These are phyloP conservation scores for Danio rerio DNA, from an alignment of 2,113 vertebrate genomes.

Conservation along the genomic window DNA sequence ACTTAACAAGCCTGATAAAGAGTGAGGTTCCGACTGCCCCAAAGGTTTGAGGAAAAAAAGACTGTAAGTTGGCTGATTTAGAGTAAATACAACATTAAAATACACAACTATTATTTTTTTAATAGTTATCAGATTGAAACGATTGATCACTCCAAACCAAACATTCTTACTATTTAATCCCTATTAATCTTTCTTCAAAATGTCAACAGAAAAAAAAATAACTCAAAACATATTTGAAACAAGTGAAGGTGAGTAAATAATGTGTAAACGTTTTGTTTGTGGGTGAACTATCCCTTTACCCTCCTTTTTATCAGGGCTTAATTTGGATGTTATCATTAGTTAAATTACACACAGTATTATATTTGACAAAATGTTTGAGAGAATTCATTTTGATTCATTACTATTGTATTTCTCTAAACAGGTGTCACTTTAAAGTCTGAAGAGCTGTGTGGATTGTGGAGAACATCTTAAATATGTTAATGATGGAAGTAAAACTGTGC, in stretches of 20 bases:
- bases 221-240: no score
- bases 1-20: constrained; percentile 71
- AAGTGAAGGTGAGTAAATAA: no score
- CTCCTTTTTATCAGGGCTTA: background rate
- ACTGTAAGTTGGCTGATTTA: constrained; percentile 16
- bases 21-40: constrained; percentile 72
- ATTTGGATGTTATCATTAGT: background rate
- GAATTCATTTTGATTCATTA: background rate
- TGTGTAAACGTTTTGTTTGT: background rate
- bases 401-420: background rate
- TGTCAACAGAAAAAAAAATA: no score
- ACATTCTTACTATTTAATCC: no score
- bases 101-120: no score
- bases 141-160: no score
- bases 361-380: background rate
- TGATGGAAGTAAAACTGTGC: background rate
- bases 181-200: no score
- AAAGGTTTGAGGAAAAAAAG: constrained; percentile 16
- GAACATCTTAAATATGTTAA: background rate
- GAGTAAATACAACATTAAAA: background rate
- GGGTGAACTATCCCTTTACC: background rate
- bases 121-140: no score
- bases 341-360: background rate
- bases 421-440: background rate
- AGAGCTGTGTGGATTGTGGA: background rate